Evolutionary conservation across 2,113 vertebrate genomes (phyloP).

Genomic region (Cryptomyrus ogoouensis): DNA sequence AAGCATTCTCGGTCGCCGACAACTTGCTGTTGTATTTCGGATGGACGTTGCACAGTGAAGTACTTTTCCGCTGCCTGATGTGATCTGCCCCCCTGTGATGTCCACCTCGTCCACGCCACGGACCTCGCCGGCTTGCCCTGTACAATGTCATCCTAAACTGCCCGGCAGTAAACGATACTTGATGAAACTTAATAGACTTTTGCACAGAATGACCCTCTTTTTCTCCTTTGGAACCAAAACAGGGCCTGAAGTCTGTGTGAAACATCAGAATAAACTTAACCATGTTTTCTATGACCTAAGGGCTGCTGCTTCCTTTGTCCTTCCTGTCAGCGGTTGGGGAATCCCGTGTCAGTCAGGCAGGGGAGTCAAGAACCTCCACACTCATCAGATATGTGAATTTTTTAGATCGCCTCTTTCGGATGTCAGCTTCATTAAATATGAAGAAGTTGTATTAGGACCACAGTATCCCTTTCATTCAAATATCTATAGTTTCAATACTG

Average conservation of each 20-base stretch:
- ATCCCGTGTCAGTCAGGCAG: neutral
- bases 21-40: slow-evolving; percentile 18
- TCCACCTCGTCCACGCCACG: neutral
- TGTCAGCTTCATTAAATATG: neutral
- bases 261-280: slow-evolving; percentile 42
- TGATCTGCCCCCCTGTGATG: slow-evolving; percentile 12
- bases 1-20: slow-evolving; percentile 24
- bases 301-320: neutral
- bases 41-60: slow-evolving; percentile 31
- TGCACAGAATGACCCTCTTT: slow-evolving; percentile 10
- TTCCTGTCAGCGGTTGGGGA: neutral
- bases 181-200: slow-evolving; percentile 27
- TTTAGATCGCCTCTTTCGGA: neutral
- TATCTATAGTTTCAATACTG: slow-evolving; percentile 4
- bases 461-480: neutral
- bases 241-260: slow-evolving; percentile 35
- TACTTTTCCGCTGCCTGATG: slow-evolving; percentile 23
- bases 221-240: slow-evolving; percentile 13
- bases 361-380: neutral
- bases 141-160: neutral
- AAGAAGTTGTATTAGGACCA: neutral
- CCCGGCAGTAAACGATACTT: slow-evolving; percentile 22
- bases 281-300: slow-evolving; percentile 37
- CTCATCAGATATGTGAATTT: neutral
- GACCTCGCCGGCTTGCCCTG: neutral